Conservation (phyloP, 1,140 invertebrate genomes). For the Ceratina calcarata region DNA sequence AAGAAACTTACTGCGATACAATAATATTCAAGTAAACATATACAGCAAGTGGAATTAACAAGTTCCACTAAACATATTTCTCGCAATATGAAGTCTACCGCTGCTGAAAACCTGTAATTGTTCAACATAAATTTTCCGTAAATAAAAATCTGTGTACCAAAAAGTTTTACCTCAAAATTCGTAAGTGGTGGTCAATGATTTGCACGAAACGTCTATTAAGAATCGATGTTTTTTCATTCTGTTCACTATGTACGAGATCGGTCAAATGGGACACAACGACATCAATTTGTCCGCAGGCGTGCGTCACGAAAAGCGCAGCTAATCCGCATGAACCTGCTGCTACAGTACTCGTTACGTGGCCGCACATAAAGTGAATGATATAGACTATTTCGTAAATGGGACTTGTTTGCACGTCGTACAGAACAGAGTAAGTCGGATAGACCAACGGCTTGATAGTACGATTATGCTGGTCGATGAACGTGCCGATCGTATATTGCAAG, state of each 20-base stretch:
- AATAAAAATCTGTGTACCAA: too few relatives aligned
- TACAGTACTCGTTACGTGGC: slow-evolving; percentile 22
- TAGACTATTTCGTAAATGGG: too few relatives aligned
- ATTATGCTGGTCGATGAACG: slow-evolving; percentile 34
- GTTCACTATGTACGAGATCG: slow-evolving; percentile 20
- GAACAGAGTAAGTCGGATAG: slow-evolving; percentile 39
- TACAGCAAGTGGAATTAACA: slow-evolving; percentile 70
- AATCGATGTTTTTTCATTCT: neutral
- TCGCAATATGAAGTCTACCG: slow-evolving; percentile 58
- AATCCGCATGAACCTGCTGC: slow-evolving; percentile 42
- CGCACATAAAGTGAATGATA: too few relatives aligned
- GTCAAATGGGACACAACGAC: slow-evolving; percentile 48
- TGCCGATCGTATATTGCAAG: slow-evolving; percentile 4
- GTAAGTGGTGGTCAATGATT: slow-evolving; percentile 49
- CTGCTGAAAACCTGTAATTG: slow-evolving; percentile 38
- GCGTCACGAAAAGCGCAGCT: slow-evolving; percentile 50
- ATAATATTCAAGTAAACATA: slow-evolving; percentile 72
- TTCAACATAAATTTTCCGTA: neutral
- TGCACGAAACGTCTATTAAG: slow-evolving; percentile 26
- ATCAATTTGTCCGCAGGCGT: slow-evolving; percentile 60
- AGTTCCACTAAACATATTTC: slow-evolving; percentile 71
- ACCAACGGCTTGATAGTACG: slow-evolving; percentile 45
- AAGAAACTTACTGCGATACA: slow-evolving; percentile 61
- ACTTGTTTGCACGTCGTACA: too few relatives aligned
- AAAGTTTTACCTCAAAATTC: slow-evolving; percentile 35